Evolutionary conservation across 2,888 invertebrate genomes (phyloP).

Genomic region (Steinernema carpocapsae): DNA sequence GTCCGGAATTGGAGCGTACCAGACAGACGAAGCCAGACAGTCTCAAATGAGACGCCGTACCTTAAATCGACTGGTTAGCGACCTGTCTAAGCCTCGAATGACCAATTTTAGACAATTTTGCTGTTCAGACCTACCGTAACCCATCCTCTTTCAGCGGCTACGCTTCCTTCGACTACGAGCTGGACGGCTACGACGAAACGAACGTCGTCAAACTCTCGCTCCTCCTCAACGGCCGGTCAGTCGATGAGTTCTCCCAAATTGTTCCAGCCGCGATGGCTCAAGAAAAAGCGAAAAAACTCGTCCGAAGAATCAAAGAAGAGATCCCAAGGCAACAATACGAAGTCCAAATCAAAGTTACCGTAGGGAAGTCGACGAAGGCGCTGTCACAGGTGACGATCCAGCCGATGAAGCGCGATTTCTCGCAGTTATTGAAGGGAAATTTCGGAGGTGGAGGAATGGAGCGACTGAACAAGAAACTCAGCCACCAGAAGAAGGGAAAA

Average conservation of each 20-base stretch:
- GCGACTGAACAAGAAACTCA: slow-evolving; percentile 84
- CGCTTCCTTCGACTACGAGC: slow-evolving; percentile 90
- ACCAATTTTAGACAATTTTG: no score
- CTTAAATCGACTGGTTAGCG: no score
- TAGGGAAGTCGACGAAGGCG: slow-evolving; percentile 60
- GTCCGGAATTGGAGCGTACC: no score
- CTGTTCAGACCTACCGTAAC: not conserved
- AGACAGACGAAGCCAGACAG: no score
- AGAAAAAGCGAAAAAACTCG: slow-evolving; percentile 56
- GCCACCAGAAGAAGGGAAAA: slow-evolving; percentile 90
- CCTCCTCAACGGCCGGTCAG: slow-evolving; percentile 75
- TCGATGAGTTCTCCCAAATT: slow-evolving; percentile 64
- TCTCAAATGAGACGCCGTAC: no score
- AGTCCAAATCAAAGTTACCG: slow-evolving; percentile 51
- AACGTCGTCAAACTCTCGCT: slow-evolving; percentile 82
- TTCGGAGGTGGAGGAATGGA: slow-evolving; percentile 63
- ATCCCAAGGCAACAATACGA: slow-evolving; percentile 66
- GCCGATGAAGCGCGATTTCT: slow-evolving; percentile 64
- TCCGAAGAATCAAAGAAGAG: slow-evolving; percentile 59
- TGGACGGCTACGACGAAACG: slow-evolving; percentile 80
- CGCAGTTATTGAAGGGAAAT: slow-evolving; percentile 61
- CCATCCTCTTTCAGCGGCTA: slow-evolving; percentile 76
- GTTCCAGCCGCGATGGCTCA: slow-evolving; percentile 57
- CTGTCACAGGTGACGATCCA: slow-evolving; percentile 56
- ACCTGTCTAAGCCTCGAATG: no score